Evolutionary conservation across 2,888 invertebrate genomes (phyloP).

Genomic region (Dryomyza anilis): DNA sequence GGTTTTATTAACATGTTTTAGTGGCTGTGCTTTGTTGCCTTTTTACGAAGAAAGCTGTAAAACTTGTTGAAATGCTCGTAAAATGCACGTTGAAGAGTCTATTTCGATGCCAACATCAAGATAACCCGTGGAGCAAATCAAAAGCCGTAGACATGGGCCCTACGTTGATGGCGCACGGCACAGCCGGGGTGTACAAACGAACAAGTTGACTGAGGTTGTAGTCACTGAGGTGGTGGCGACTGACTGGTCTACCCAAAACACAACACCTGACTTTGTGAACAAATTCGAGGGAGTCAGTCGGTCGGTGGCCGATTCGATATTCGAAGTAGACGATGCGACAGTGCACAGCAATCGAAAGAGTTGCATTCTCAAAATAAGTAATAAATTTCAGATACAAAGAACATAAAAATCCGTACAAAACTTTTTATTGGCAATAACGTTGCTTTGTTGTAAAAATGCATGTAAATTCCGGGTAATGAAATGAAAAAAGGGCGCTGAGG

Average conservation of each 20-base stretch:
- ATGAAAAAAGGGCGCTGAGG: not conserved
- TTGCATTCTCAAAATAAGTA: constrained; percentile 19
- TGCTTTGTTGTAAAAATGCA: constrained; percentile 9
- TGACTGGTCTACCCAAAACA: not conserved
- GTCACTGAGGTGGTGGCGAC: constrained; percentile 2
- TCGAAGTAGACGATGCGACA: not conserved
- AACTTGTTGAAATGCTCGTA: constrained; percentile 52
- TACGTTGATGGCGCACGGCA: not conserved
- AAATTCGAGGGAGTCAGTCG: no score
- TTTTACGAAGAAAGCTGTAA: constrained; percentile 43
- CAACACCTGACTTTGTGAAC: constrained; percentile 17
- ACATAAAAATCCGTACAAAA: constrained; percentile 11
- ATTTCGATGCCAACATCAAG: constrained; percentile 49
- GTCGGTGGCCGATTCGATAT: no score
- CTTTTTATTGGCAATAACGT: constrained; percentile 23
- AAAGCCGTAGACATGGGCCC: not conserved
- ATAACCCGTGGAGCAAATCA: constrained; percentile 38
- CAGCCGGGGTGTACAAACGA: no score
- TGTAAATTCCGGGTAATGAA: not conserved
- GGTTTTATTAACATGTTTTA: constrained; percentile 10
- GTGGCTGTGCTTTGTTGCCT: not conserved
- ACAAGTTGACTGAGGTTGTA: no score
- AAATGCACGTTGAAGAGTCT: constrained; percentile 47
- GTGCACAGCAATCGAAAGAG: not conserved
- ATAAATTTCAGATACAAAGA: constrained; percentile 22